phyloP scores from a whole-genome alignment of 2,888 invertebrate species.

The Sarcophaga caerulescens region DNA sequence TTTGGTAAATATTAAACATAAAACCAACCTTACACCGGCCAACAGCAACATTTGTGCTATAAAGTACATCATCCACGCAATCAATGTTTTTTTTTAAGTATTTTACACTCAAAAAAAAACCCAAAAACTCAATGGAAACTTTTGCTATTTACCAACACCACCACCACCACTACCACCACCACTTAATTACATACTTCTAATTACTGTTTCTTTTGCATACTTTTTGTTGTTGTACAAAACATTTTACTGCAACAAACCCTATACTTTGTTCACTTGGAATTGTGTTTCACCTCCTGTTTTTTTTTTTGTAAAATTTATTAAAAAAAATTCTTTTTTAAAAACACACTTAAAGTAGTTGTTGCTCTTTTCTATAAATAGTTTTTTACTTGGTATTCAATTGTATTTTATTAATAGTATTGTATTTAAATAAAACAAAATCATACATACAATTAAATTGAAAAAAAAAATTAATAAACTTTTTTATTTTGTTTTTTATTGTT shows the following conservation, averaged over 20 bases:
- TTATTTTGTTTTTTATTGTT: conserved; percentile 41
- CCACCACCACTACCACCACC: too few relatives aligned
- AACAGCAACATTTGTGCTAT: background rate
- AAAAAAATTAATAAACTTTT: conserved; percentile 34
- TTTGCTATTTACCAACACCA: too few relatives aligned
- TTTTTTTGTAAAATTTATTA: conserved; percentile 15
- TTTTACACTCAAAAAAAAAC: too few relatives aligned
- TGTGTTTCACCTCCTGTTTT: background rate
- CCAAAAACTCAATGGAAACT: too few relatives aligned
- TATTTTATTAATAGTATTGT: background rate
- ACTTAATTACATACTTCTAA: too few relatives aligned
- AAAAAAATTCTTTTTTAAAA: conserved; percentile 2
- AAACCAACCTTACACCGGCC: background rate
- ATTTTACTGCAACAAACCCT: conserved; percentile 10
- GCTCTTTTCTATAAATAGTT: conserved; percentile 9
- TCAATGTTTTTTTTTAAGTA: too few relatives aligned
- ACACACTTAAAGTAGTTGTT: background rate
- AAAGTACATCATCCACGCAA: too few relatives aligned
- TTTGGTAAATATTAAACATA: too few relatives aligned
- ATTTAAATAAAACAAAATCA: background rate
- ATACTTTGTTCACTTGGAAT: conserved; percentile 9
- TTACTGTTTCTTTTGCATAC: too few relatives aligned
- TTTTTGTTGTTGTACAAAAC: background rate
- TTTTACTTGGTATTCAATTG: conserved; percentile 19
- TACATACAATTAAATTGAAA: conserved; percentile 12